phyloP scores from a whole-genome alignment of 2,888 invertebrate species.

The Cryptocheilus praepositus region DNA sequence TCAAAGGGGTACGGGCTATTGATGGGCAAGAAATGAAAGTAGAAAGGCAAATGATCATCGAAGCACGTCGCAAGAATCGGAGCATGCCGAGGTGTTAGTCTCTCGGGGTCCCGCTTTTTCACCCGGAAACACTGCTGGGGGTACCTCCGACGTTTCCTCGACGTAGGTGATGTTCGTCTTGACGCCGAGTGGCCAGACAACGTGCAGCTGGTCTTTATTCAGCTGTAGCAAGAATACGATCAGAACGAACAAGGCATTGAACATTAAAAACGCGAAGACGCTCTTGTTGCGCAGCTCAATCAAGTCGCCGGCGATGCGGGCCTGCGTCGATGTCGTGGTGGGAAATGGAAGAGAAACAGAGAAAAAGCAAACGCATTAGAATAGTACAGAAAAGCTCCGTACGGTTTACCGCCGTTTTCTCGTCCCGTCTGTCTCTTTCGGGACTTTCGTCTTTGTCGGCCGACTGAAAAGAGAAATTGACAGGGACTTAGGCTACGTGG shows the following conservation, averaged over 20 bases:
- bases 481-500: constrained; percentile 11
- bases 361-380: constrained; percentile 68
- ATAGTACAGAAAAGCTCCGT: constrained; percentile 61
- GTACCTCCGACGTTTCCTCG: constrained; percentile 94
- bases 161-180: constrained; percentile 95
- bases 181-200: constrained; percentile 97
- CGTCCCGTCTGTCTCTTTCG: constrained; percentile 27
- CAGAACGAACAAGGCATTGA: constrained; percentile 99
- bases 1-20: too few relatives aligned
- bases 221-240: constrained; percentile 99
- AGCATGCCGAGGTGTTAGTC: constrained; percentile 8
- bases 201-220: constrained; percentile 98
- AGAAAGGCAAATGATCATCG: too few relatives aligned
- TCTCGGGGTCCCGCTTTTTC: constrained; percentile 13
- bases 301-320: constrained; percentile 91
- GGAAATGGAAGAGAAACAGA: constrained; percentile 75
- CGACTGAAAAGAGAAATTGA: constrained; percentile 6
- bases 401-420: constrained; percentile 31
- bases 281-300: constrained; percentile 97
- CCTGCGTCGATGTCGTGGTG: constrained; percentile 78
- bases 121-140: constrained; percentile 27
- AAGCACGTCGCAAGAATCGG: background rate
- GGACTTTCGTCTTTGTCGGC: constrained; percentile 11
- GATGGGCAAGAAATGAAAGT: too few relatives aligned
- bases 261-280: constrained; percentile 99